Evolutionary conservation across 2,888 invertebrate genomes (phyloP).

Genomic region (Candidula unifasciata): DNA sequence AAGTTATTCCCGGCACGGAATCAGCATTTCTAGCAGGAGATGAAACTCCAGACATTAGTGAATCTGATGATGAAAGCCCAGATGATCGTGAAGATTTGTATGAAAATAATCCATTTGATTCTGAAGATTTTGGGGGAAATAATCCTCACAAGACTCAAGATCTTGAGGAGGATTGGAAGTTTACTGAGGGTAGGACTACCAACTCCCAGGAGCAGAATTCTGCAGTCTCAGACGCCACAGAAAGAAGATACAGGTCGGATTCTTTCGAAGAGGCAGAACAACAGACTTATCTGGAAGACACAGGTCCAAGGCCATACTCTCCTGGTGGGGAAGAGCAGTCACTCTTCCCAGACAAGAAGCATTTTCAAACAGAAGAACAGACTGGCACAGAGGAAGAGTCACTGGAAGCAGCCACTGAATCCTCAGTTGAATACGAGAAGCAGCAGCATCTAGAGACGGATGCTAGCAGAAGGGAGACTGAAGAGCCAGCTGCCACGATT

Average conservation of each 20-base stretch:
- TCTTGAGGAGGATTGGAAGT: slow-evolving; percentile 57
- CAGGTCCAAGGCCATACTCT: slow-evolving; percentile 60
- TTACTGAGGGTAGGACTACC: slow-evolving; percentile 55
- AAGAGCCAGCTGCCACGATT: not conserved
- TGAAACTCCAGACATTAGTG: slow-evolving; percentile 14
- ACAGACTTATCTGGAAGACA: slow-evolving; percentile 4
- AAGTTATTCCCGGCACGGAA: slow-evolving; percentile 71
- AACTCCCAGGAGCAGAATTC: slow-evolving; percentile 59
- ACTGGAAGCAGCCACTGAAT: slow-evolving; percentile 40
- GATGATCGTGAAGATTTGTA: slow-evolving; percentile 52
- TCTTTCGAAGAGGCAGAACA: slow-evolving; percentile 54
- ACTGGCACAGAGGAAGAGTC: slow-evolving; percentile 57
- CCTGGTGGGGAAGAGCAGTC: slow-evolving; percentile 45
- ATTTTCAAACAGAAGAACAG: slow-evolving; percentile 58
- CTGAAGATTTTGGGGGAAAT: too few species aligned
- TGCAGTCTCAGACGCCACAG: slow-evolving; percentile 57
- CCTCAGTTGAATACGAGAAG: not conserved
- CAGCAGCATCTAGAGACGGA: not conserved
- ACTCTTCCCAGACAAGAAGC: slow-evolving; percentile 56
- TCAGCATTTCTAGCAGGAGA: slow-evolving; percentile 62
- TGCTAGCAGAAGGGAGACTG: not conserved
- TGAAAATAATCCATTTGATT: slow-evolving; percentile 43
- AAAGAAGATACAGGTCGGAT: slow-evolving; percentile 61
- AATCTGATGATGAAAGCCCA: slow-evolving; percentile 46
- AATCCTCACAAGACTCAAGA: slow-evolving; percentile 55